Conservation (phyloP, 64 coral and sea anemone species). For the Pachyseris speciosa region DNA sequence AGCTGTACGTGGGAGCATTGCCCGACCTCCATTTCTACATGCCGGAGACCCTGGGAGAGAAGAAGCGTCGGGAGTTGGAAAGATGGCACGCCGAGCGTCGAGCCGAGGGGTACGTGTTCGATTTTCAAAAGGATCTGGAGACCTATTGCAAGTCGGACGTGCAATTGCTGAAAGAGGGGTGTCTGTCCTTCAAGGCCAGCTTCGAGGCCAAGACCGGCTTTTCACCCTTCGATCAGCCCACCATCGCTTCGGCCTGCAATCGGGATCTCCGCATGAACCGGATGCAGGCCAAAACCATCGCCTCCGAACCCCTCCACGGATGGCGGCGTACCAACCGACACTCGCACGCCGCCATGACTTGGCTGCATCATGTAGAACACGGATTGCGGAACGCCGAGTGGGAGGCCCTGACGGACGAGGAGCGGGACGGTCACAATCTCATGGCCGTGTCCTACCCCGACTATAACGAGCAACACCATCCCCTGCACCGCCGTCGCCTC, state of each 20-base stretch:
- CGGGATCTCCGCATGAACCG: neutral
- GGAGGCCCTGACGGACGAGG: too few relatives aligned
- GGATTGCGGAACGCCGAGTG: too few relatives aligned
- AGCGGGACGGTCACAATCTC: too few relatives aligned
- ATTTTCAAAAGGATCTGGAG: slow-evolving; percentile 2
- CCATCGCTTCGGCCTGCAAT: slow-evolving; percentile 59
- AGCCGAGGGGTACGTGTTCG: neutral
- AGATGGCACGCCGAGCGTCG: neutral
- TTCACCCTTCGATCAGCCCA: neutral
- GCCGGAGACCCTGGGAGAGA: neutral
- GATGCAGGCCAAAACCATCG: slow-evolving; percentile 14
- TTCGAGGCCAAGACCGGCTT: neutral
- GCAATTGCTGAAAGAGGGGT: neutral
- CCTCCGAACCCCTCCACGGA: neutral
- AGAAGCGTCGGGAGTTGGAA: neutral
- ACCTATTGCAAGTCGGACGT: slow-evolving; percentile 43
- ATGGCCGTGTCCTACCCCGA: too few relatives aligned
- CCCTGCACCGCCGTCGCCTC: too few relatives aligned
- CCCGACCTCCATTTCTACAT: neutral
- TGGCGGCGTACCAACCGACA: too few relatives aligned
- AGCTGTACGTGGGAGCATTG: neutral
- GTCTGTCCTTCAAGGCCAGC: neutral
- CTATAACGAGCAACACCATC: too few relatives aligned
- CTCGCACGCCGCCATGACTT: too few relatives aligned
- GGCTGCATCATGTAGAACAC: too few relatives aligned